phyloP scores from a whole-genome alignment of 2,113 vertebrate genomes.

The Podarcis cretensis region DNA sequence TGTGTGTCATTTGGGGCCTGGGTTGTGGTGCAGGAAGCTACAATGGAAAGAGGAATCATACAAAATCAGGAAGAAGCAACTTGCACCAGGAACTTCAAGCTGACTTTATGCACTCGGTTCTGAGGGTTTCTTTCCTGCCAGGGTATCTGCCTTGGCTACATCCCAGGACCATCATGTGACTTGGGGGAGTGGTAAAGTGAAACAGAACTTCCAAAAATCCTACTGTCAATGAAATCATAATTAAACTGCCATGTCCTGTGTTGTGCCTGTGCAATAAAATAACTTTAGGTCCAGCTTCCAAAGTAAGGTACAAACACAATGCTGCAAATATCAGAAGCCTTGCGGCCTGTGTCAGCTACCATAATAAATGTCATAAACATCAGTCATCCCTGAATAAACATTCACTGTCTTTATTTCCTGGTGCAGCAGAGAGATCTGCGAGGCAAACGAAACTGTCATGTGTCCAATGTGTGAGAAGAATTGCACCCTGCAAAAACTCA shows the following conservation, averaged over 20 bases:
- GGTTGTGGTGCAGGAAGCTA: background rate
- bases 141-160: background rate
- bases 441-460: conserved; percentile 94
- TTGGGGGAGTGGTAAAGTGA: background rate
- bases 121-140: background rate
- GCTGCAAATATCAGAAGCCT: background rate
- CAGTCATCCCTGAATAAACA: conserved; percentile 19
- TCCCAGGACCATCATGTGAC: background rate
- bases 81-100: background rate
- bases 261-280: background rate
- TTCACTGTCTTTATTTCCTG: conserved; percentile 39
- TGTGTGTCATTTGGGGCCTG: background rate
- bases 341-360: background rate
- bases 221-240: background rate
- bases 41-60: background rate
- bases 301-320: background rate
- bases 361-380: background rate
- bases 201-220: background rate
- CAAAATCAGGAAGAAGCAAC: background rate
- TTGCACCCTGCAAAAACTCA: conserved; percentile 90
- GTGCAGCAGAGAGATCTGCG: conserved; percentile 94
- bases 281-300: background rate
- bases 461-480: conserved; percentile 96
- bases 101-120: background rate
- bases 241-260: background rate